Conservation (phyloP, 2,797 vertebrate species). For the Iguana delicatissima region DNA sequence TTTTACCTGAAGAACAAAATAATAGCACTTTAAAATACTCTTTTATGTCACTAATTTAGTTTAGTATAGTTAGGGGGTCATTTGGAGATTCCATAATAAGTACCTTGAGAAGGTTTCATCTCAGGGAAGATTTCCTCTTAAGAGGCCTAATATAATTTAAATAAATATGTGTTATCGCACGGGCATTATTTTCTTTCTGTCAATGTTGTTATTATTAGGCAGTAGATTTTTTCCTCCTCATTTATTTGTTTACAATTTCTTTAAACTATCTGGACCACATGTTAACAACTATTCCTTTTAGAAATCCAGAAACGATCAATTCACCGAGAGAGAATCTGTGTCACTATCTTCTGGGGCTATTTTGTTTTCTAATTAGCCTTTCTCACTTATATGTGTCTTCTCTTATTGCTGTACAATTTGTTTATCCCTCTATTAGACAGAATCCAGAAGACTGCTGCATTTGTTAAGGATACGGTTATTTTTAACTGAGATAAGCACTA, state of each 20-base stretch:
- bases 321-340: no score
- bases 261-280: background rate
- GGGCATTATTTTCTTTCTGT: background rate
- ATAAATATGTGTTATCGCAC: background rate
- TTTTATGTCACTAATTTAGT: background rate
- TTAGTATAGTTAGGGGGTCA: background rate
- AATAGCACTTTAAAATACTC: background rate
- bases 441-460: constrained; percentile 60
- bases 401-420: constrained; percentile 39
- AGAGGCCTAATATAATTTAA: background rate
- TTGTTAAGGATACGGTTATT: constrained; percentile 69
- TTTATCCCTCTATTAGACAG: constrained; percentile 40
- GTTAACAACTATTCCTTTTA: background rate
- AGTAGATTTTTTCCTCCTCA: background rate
- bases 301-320: background rate
- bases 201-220: background rate
- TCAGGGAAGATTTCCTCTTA: no score
- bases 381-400: background rate
- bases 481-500: constrained; percentile 67
- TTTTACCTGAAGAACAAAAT: no score
- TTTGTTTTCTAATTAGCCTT: background rate
- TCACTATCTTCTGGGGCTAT: background rate
- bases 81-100: background rate
- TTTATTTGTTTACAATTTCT: background rate
- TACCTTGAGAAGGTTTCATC: no score